Conservation (phyloP, 2,113 vertebrate genomes). For the Eleginops maclovinus region DNA sequence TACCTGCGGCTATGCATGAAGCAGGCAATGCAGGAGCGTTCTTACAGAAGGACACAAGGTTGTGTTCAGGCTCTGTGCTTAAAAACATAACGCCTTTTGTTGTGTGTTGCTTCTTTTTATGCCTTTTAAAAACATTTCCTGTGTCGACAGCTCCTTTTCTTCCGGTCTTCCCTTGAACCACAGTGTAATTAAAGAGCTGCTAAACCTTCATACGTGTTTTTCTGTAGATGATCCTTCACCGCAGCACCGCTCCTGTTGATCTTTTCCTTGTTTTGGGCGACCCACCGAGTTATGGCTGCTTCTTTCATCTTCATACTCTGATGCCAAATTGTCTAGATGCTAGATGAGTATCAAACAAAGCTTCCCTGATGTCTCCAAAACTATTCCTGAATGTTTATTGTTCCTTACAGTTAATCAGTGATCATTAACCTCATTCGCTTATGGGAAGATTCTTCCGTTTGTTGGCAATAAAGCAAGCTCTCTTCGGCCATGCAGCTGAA, state of each 20-base stretch:
- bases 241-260: not conserved
- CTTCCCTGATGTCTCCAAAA: not conserved
- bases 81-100: not conserved
- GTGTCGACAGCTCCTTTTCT: not conserved
- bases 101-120: not conserved
- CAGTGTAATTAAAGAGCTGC: conserved; percentile 16
- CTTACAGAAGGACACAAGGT: not conserved
- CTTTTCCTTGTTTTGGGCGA: not conserved
- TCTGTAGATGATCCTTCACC: conserved; percentile 3
- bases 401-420: not conserved
- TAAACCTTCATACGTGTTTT: not conserved
- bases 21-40: not conserved
- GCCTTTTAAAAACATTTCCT: no score
- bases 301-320: conserved; percentile 1
- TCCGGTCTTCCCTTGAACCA: not conserved
- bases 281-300: not conserved
- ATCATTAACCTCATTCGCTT: not conserved
- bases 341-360: not conserved
- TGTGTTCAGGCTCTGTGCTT: conserved; percentile 4
- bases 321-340: not conserved
- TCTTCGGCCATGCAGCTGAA: not conserved
- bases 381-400: not conserved
- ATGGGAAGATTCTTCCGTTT: not conserved
- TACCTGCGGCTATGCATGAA: not conserved
- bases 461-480: not conserved